phyloP scores from a whole-genome alignment of 2,113 vertebrate species.

The Puffinus mauretanicus region DNA sequence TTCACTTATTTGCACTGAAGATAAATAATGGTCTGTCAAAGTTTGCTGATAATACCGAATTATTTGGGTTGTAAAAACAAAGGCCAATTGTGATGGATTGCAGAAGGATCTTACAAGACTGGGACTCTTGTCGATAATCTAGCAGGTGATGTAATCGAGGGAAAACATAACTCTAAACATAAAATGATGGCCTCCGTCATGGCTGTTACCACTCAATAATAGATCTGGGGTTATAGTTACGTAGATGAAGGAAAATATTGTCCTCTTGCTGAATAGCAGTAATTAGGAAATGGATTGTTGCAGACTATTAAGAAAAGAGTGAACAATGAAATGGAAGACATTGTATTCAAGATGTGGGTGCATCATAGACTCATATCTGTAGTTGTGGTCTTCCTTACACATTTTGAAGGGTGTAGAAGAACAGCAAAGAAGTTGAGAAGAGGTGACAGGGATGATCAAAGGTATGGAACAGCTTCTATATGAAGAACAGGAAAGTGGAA shows the following conservation, averaged over 20 bases:
- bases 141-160: not conserved
- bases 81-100: slow-evolving; percentile 7
- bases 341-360: not conserved
- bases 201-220: not conserved
- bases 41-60: not conserved
- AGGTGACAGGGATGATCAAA: not conserved
- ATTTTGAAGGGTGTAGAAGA: not conserved
- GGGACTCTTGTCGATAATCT: not conserved
- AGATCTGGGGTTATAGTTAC: not conserved
- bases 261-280: not conserved
- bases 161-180: not conserved
- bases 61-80: not conserved
- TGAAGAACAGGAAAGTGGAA: not conserved
- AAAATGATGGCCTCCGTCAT: not conserved
- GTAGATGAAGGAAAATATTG: not conserved
- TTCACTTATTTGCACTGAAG: not conserved
- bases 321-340: not conserved
- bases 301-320: not conserved
- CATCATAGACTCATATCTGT: not conserved
- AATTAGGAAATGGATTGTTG: not conserved
- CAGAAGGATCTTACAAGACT: slow-evolving; percentile 9
- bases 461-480: not conserved
- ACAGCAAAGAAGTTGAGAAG: not conserved
- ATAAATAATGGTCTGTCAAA: not conserved
- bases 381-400: not conserved